Base-by-base conservation (phyloP, 2,888 invertebrate species). In the Scaptomyza parva region DNA sequence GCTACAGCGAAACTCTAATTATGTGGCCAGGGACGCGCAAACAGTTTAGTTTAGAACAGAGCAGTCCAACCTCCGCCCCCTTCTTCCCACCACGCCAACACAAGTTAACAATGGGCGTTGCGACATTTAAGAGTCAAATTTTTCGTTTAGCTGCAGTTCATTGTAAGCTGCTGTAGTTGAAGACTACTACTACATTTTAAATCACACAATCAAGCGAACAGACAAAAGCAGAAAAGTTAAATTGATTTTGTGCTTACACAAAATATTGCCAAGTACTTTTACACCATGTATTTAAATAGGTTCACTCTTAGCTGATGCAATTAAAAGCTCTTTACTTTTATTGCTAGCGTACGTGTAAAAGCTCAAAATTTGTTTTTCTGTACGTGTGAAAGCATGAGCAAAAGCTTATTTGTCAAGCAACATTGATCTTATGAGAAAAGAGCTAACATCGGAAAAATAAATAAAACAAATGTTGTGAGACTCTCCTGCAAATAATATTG, bases 1-100 rank as follows among this genome's bases (percentile, higher is more conserved):
- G n/a, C 64, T 37, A 57, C 79, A 62, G 60, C 62, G 55, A 81
- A 75, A 58, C 80, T 86, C 60, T 81, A 84, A 80, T 80, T 80
- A 80, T 86, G 85, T 86, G 85, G 82, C 78, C 59, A 64, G 67
- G 70, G 61, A 58, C 74, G 67, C 60, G 60, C 81, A 81, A 80
- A 80, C 80, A 77, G 84, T 80, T 80, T 80, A 28, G 44, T 45
- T 41, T 41, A 43, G n/a, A 30, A 30, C 11, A 30, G 18, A 12
- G 9, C 17, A 28, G 6, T 2, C 17, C 17, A 28, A 33, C 12
- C 30, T 30, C 5, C 24, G 11, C 14, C 24, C 22, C 8, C n/a
- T 37, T n/a, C 37, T 8, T 12, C 9, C 6, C 24, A 11, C 20
- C 22, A 12, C 22, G 41, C n/a, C n/a, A n/a, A n/a, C n/a, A 7